Base-by-base conservation (phyloP, 1,140 invertebrate genomes). In the Eufriesea mexicana region DNA sequence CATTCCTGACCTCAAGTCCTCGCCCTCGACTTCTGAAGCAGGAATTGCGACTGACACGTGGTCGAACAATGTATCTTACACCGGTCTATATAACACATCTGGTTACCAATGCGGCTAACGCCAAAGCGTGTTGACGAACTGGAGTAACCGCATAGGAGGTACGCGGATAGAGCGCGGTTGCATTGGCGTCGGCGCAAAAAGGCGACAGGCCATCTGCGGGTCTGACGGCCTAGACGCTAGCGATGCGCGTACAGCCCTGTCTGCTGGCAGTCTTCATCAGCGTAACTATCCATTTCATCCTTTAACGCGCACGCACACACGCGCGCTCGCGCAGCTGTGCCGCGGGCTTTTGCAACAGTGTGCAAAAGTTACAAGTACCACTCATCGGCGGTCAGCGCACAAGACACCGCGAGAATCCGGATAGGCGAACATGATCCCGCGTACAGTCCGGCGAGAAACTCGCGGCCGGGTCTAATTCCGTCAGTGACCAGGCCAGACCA, bases 361-460 rank as follows among this genome's bases (percentile, higher is more conserved):
- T 89, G 86, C 66, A 86, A 85, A 86, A 85, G 82, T 89, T 88
- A 71, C 79, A 89, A 87, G 74, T 85, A 81, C 74, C 84, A 84
- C 83, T 85, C 79, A 79, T 82, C 82, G 74, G 61, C 55, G 62
- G n/a, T n/a, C 42, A 84, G 35, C 77, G 74, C 28, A 84, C 80
- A 76, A 82, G 72, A 70, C 55, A 18, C 20, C 23, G 59, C 25
- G 49, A 57, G 62, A 70, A 86, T 81, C 47, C 47, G 62, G 62
- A 77, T 79, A 73, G 59, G 23, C 49, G 18, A 47, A 70, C 42
- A 7, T 8, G 23, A 54, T 54, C 20, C 18, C 1, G 57, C 14
- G 81, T 86, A 86, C 81, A 88, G 77, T 86, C 68, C 0, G 23
- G 6, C 61, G 20, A 76, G 73, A 86, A 87, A 84, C 47, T 77